Percentiles rank a stretch among this genome's conserved stretches.
phyloP scores from a whole-genome alignment of 2,888 invertebrate genomes.

The Neoaliturus tenellus region DNA sequence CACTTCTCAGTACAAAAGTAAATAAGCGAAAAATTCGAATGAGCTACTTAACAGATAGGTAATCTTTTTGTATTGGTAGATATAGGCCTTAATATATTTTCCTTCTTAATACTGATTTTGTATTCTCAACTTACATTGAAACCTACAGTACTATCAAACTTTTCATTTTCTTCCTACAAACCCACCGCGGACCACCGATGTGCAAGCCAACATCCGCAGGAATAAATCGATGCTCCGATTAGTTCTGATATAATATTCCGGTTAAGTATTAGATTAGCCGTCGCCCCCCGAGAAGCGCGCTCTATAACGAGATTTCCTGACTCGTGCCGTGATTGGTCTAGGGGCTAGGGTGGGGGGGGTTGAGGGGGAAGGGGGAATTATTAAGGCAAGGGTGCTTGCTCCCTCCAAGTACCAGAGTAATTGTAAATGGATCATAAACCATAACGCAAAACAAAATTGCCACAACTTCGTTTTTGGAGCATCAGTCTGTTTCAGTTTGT shows the following conservation, averaged over 20 bases:
- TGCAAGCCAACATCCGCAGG: no score
- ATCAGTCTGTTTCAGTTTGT: background rate
- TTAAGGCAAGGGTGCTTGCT: no score
- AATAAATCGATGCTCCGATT: background rate
- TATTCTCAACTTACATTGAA: no score
- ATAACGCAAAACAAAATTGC: background rate
- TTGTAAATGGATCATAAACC: constrained; percentile 1
- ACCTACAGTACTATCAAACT: no score
- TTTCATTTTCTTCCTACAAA: no score
- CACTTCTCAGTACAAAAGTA: no score
- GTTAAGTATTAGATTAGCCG: background rate
- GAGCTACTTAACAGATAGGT: no score
- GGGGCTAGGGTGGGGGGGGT: background rate
- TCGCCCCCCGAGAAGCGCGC: background rate
- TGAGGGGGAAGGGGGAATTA: background rate
- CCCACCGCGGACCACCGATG: no score
- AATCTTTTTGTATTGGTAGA: no score
- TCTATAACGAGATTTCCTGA: background rate
- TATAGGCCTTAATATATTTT: no score
- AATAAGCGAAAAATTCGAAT: no score
- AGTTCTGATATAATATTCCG: constrained; percentile 5
- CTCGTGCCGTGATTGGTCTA: background rate
- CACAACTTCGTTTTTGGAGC: background rate
- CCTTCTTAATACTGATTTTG: no score
- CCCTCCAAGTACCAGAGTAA: background rate